These are phyloP conservation scores for Holothuria leucospilota DNA, from an alignment of 53 echinoderm and acorn worm species.

Conservation along the genomic window DNA sequence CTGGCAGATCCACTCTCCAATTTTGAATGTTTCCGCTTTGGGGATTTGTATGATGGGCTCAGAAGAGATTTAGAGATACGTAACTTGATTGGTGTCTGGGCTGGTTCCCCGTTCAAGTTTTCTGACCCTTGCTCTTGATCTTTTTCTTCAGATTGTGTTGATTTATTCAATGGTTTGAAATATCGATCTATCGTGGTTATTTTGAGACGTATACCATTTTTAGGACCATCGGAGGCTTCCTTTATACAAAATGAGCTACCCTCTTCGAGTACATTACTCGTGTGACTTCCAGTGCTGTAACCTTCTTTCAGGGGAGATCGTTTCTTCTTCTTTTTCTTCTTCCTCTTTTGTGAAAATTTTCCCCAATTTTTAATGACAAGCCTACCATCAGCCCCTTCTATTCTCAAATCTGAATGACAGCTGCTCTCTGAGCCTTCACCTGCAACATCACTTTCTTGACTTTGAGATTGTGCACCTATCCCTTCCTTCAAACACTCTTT, in stretches of 20 bases:
- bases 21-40: not conserved
- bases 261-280: not conserved
- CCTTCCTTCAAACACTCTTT: constrained; percentile 34
- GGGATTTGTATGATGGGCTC: constrained; percentile 30
- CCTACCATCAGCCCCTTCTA: constrained; percentile 42
- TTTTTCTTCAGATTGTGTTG: not conserved
- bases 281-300: not conserved
- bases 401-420: constrained; percentile 14
- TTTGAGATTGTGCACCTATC: not conserved
- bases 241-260: constrained; percentile 25
- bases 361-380: constrained; percentile 36
- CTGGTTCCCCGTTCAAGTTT: not conserved
- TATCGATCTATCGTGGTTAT: constrained; percentile 26
- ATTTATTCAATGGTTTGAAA: not conserved
- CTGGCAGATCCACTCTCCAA: too few species aligned
- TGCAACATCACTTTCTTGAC: constrained; percentile 16
- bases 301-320: constrained; percentile 4
- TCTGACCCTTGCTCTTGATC: not conserved
- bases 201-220: constrained; percentile 15
- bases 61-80: constrained; percentile 30
- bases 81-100: constrained; percentile 45
- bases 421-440: constrained; percentile 42
- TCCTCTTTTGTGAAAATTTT: constrained; percentile 8
- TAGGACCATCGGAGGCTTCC: constrained; percentile 28
- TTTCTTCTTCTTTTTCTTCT: constrained; percentile 40